These are phyloP conservation scores for Ptiloglossa arizonensis DNA, from an alignment of 1,140 invertebrate genomes.

Conservation along the genomic window DNA sequence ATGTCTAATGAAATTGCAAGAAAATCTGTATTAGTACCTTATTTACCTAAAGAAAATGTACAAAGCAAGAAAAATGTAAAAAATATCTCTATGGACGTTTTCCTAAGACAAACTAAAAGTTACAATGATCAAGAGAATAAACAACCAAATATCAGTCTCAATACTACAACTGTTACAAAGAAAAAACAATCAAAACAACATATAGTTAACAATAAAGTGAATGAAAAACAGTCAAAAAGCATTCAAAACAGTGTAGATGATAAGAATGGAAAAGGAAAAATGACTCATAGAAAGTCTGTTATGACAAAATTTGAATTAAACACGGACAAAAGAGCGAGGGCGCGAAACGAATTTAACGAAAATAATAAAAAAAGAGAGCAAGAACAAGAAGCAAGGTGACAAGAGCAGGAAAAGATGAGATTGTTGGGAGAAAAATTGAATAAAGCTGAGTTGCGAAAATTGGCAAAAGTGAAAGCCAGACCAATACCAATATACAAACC, in stretches of 20 bases:
- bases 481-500: slow-evolving; percentile 76
- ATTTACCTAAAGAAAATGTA: background rate
- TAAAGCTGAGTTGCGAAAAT: slow-evolving; percentile 68
- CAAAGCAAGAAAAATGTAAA: background rate
- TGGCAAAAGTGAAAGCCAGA: slow-evolving; percentile 70
- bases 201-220: background rate
- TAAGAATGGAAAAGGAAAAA: background rate
- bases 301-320: slow-evolving; percentile 72
- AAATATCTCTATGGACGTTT: background rate
- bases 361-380: slow-evolving; percentile 74
- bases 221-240: background rate
- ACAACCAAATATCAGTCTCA: slow-evolving; percentile 20
- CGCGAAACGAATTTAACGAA: slow-evolving; percentile 58
- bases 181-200: background rate
- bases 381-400: slow-evolving; percentile 61
- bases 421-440: slow-evolving; percentile 67
- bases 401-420: slow-evolving; percentile 62
- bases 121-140: slow-evolving; percentile 46
- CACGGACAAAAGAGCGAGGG: slow-evolving; percentile 75
- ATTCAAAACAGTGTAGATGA: background rate
- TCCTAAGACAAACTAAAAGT: background rate
- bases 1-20: too few species aligned
- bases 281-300: slow-evolving; percentile 1
- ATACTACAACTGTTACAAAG: background rate
- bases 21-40: background rate